These are phyloP conservation scores for Watsonalla binaria DNA, from an alignment of 2,888 invertebrate species.

Conservation along the genomic window DNA sequence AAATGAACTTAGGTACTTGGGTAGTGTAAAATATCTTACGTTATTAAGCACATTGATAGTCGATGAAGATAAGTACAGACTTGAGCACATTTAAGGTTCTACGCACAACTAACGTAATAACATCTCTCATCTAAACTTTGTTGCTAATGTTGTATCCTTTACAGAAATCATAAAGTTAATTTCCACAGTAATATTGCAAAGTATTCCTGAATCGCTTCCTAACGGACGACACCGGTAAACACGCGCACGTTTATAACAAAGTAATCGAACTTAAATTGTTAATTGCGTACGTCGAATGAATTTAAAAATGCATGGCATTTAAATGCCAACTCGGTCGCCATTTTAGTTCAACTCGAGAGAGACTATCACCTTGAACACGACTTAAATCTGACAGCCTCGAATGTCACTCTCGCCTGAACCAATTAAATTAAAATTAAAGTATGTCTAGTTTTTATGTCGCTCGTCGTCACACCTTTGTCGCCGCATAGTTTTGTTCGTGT, in stretches of 20 bases:
- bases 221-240: conserved; percentile 48
- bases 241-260: conserved; percentile 64
- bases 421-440: conserved; percentile 64
- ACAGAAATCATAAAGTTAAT: conserved; percentile 54
- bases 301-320: conserved; percentile 78
- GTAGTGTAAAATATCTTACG: conserved; percentile 5
- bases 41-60: conserved; percentile 16
- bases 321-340: conserved; percentile 75
- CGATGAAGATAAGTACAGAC: conserved; percentile 13
- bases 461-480: conserved; percentile 17
- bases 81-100: conserved; percentile 11
- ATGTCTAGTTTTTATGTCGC: conserved; percentile 47
- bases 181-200: conserved; percentile 44
- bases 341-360: conserved; percentile 69
- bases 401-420: conserved; percentile 69
- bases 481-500: conserved; percentile 9
- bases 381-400: conserved; percentile 77
- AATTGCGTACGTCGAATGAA: conserved; percentile 70
- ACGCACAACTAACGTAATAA: conserved; percentile 23
- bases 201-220: conserved; percentile 56
- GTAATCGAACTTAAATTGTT: conserved; percentile 71
- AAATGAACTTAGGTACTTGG: conserved; percentile 16
- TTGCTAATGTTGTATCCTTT: conserved; percentile 47
- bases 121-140: conserved; percentile 48
- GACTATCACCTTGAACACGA: conserved; percentile 75